Base-by-base conservation (phyloP, 2,888 invertebrate genomes). In the Heliconius sara region DNA sequence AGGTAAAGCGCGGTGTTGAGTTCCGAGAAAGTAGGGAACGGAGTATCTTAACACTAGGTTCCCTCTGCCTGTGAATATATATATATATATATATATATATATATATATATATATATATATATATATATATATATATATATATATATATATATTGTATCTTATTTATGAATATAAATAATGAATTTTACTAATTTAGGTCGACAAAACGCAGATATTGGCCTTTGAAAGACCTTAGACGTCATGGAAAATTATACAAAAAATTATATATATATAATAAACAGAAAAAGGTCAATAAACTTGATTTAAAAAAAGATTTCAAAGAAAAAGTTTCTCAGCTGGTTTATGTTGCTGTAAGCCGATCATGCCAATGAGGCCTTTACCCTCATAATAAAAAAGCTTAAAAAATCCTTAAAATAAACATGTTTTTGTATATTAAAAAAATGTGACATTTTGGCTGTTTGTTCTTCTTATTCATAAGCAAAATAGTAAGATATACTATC, bases 331-430 rank as follows among this genome's bases (percentile, higher is more conserved):
- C 13, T 6, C 30, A 71, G 71, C 22, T 72, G 39, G 57, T 73
- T 57, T 60, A 34, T 34, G 22, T 52, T 30, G 52, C n/a, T 71
- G 27, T 57, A 34, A 57, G n/a, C 34, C n/a, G 72, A 57, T 72
- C n/a, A 10, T 30, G 57, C 22, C 30, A 30, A 34, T 73, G 34
- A 73, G 73, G 57, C 27, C 57, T 52, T 72, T 72, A 57, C 57
- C 13, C 57, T 60, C n/a, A 39, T 73, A 73, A 73, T 73, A 73
- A 57, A 73, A 73, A 73, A 57, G 57, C 25, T 73, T 60, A 60
- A 73, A 73, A 73, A 52, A 30, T 71, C 71, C 27, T 43, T 19
- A 71, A 52, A 71, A 57, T n/a, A 22, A 30, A 27, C 27, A 27
- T 27, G 39, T 16, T 19, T 43, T 43, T 27, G 1, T n/a, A 43